Base-by-base conservation (phyloP, 2,797 vertebrate genomes). In the Cynopterus sphinx region DNA sequence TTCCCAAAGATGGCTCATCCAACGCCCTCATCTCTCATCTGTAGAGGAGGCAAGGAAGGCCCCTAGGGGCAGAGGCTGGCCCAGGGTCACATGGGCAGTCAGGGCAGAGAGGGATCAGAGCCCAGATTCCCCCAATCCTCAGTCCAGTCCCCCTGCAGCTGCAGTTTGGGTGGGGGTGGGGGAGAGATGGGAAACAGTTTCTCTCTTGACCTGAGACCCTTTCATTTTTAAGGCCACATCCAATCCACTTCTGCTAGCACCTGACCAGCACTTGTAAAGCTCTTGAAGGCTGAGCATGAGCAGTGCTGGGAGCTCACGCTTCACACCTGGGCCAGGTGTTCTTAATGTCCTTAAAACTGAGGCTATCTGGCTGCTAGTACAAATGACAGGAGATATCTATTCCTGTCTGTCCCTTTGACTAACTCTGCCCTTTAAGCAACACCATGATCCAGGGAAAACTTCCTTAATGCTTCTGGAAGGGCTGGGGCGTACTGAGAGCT, bases 221-320 rank as follows among this genome's bases (percentile, higher is more conserved):
- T 43, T 53, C 46, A 31, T 36, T 11, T 26, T 65, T 9, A 12
- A 70, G 28, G 63, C 53, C 61, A 22, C 5, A 22, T 10, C 36
- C 22, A 49, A 19, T 8, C 21, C 61, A 31, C 6, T 22, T 63
- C 70, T 55, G 36, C 43, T 24, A 1, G 5, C 67, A 65, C 17
- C 49, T 12, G 16, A 4, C 78, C 28, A 74, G 86, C 26, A 5
- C 46, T 19, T 1, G 13, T 13, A 28, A 17, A 33, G 65, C 26
- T 16, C 28, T 24, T 22, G 1, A 15, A 24, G 59, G 51, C 41
- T 33, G 57, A 43, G 68, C 6, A 1, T 6, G 17, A 6, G 28
- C 19, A 1, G 63, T 1, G 7, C 51, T 24, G 61, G 55, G 21
- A 11, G 28, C 9, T 5, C 43, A 17, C 2, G 1, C 1, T 33